phyloP scores from a whole-genome alignment of 2,888 invertebrate species.

The Ectemnius cavifrons region DNA sequence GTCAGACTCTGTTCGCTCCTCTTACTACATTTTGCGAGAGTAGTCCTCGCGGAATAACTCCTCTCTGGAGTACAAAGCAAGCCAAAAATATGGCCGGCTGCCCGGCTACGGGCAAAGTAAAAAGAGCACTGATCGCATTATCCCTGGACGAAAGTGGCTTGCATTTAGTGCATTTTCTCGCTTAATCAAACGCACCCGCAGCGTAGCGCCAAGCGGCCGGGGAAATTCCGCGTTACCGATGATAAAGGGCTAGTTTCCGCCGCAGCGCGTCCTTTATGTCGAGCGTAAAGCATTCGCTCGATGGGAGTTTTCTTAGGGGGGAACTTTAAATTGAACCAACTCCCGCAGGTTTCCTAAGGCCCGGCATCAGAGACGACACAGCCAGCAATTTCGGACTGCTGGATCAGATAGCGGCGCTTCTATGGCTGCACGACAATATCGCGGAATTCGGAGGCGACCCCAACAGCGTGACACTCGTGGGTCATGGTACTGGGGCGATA shows the following conservation, averaged over 20 bases:
- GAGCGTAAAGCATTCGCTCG: no score
- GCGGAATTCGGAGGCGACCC: slow-evolving; percentile 94
- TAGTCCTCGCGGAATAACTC: slow-evolving; percentile 49
- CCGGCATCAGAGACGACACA: slow-evolving; percentile 86
- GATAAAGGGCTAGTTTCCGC: no score
- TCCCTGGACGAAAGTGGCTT: slow-evolving; percentile 36
- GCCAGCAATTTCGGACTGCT: slow-evolving; percentile 95
- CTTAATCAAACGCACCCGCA: background rate
- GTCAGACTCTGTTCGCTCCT: background rate
- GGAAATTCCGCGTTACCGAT: no score
- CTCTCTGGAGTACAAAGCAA: slow-evolving; percentile 57
- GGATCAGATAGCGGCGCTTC: slow-evolving; percentile 95
- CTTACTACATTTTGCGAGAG: slow-evolving; percentile 33
- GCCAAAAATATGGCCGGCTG: slow-evolving; percentile 57
- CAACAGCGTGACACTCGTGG: slow-evolving; percentile 92
- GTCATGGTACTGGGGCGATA: slow-evolving; percentile 97
- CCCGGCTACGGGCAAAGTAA: slow-evolving; percentile 22
- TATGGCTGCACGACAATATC: slow-evolving; percentile 97
- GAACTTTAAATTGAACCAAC: background rate
- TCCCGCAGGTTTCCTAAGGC: slow-evolving; percentile 86
- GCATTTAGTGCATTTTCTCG: slow-evolving; percentile 21
- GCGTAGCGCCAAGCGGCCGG: no score
- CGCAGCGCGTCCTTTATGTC: no score
- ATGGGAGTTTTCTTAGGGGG: no score
- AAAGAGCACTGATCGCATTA: slow-evolving; percentile 36